Base-by-base conservation (phyloP, 1,140 invertebrate genomes). In the Archegozetes longisetosus region DNA sequence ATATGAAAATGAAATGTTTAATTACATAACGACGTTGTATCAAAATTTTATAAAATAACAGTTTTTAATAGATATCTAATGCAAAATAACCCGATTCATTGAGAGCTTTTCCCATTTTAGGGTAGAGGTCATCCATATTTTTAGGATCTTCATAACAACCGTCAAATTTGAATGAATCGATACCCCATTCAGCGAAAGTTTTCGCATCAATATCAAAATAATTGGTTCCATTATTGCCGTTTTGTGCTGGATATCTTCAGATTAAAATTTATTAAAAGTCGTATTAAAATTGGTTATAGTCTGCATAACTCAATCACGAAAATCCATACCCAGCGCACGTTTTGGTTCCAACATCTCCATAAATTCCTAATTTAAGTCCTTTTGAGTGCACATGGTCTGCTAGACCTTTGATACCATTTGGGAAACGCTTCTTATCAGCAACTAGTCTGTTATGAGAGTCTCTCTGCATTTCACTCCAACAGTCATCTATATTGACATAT, bases 401-500 rank as follows among this genome's bases (percentile, higher is more conserved):
- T 25, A 96, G 76, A 61, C 81, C 82, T 72, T 85, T 86, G 71
- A 96, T 94, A 64, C 92, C 93, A 70, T 81, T 84, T 1, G 92
- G 91, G 73, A 97, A 97, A 62, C 93, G 71, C 60, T 82, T 76
- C 32, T 82, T 78, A 72, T 96, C 91, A 2, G 92, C 79, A 55
- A 89, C 81, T n/a, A 96, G 78, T 63, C 81, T 77, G 66, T 83
- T 82, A 13, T 75, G 69, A 14, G 58, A 58, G 68, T 84, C 83
- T 32, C 90, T 74, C 59, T 86, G 79, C 64, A 84, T 83, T 64
- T 88, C 86, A 55, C 88, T 73, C 91, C 91, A 97, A 72, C 92
- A 97, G 72, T 97, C 92, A 69, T 97, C 92, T 52, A 97, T 82
- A 70, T 90, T 94, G 56, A 96, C 82, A 70, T 92, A 92, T 69